Evolutionary conservation across 2,113 vertebrate genomes (phyloP).

Genomic region (Gnathonemus longibarbis): DNA sequence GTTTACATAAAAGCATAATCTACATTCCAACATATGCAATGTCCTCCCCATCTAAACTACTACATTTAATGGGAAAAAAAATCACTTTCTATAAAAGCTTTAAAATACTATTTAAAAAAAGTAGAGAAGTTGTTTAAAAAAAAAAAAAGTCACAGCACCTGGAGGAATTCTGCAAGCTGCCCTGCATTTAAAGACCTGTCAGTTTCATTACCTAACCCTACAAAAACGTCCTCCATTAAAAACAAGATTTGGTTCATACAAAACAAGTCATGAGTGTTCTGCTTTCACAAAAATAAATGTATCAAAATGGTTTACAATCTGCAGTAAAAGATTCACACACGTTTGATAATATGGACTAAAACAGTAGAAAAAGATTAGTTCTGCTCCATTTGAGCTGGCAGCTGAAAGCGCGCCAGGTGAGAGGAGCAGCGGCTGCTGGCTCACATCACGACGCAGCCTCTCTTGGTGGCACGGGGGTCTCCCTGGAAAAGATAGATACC

Average conservation of each 20-base stretch:
- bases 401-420: constrained; percentile 30
- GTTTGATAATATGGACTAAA: constrained; percentile 37
- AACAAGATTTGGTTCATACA: constrained; percentile 35
- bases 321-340: constrained; percentile 17
- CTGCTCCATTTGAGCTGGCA: constrained; percentile 57
- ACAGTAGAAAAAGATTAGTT: constrained; percentile 58
- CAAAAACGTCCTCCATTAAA: constrained; percentile 15
- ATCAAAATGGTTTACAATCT: constrained; percentile 32
- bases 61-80: constrained; percentile 27
- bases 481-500: constrained; percentile 52
- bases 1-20: constrained; percentile 23
- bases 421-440: constrained; percentile 38
- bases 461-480: constrained; percentile 43
- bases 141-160: constrained; percentile 40
- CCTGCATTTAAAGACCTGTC: constrained; percentile 20
- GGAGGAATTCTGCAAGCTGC: constrained; percentile 29
- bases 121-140: constrained; percentile 18
- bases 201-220: constrained; percentile 12
- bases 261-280: constrained; percentile 23
- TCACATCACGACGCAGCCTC: constrained; percentile 78
- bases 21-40: constrained; percentile 27
- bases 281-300: constrained; percentile 31
- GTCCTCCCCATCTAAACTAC: constrained; percentile 29
- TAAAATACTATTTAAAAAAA: constrained; percentile 33
- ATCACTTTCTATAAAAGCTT: constrained; percentile 38